A percentile compares a stretch with the other conserved stretches of the same genome.
Evolutionary conservation across 2,113 vertebrate genomes (phyloP).

Genomic region (Theristicus caerulescens): DNA sequence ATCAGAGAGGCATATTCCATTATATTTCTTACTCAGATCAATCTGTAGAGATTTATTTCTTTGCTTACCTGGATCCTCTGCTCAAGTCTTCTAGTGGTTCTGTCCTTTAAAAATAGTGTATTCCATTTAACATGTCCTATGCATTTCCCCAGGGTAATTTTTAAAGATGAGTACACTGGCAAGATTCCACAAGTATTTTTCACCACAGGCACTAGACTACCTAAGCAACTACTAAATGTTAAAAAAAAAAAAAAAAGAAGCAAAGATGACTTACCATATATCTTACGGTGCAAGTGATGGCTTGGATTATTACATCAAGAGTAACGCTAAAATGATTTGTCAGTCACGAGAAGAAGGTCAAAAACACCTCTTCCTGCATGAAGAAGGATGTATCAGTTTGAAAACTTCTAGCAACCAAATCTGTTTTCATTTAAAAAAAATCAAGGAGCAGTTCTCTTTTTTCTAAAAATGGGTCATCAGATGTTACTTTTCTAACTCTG

Average conservation of each 20-base stretch:
- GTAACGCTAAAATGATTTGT: neutral
- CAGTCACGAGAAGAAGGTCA: neutral
- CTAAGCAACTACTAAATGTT: neutral
- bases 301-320: neutral
- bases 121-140: neutral
- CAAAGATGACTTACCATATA: conserved; percentile 34
- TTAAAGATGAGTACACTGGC: neutral
- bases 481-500: conserved; percentile 21
- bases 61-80: neutral
- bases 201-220: neutral
- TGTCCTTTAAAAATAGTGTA: neutral
- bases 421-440: neutral
- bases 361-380: conserved; percentile 50
- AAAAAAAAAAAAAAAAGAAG: neutral
- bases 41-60: neutral
- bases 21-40: neutral
- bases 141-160: neutral
- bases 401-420: conserved; percentile 21
- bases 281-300: neutral
- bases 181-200: neutral
- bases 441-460: conserved; percentile 36
- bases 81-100: neutral
- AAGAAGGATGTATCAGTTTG: conserved; percentile 16
- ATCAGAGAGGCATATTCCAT: neutral
- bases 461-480: conserved; percentile 58